These are phyloP conservation scores for Polypterus senegalus DNA, from an alignment of 2,113 vertebrate genomes.

Conservation along the genomic window DNA sequence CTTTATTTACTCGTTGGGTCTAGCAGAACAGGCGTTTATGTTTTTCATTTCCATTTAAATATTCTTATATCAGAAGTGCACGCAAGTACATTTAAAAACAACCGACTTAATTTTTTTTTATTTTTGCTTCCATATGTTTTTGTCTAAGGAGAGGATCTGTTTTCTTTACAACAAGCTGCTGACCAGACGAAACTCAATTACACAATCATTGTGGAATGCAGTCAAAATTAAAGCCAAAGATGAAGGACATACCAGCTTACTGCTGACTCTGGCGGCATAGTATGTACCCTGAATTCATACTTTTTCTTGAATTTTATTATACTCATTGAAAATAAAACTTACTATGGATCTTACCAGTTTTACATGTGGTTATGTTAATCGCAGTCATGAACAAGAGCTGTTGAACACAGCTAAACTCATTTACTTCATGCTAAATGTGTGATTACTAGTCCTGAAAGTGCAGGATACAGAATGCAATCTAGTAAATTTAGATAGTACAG, in stretches of 20 bases:
- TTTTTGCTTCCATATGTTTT: not conserved
- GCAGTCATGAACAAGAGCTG: not conserved
- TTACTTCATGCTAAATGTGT: not conserved
- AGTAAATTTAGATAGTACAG: too few species aligned
- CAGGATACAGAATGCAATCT: too few species aligned
- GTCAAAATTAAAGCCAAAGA: constrained; percentile 14
- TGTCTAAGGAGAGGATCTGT: constrained; percentile 47
- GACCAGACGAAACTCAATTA: constrained; percentile 36
- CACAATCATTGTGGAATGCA: constrained; percentile 25
- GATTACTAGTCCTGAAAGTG: too few species aligned
- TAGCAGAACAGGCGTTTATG: too few species aligned
- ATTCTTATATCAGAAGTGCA: not conserved
- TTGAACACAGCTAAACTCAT: not conserved
- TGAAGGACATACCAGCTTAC: not conserved
- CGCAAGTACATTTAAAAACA: not conserved
- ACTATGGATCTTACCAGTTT: not conserved
- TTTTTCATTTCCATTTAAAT: too few species aligned
- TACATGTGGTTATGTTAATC: not conserved
- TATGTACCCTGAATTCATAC: constrained; percentile 23
- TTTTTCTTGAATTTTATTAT: not conserved
- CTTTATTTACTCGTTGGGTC: not conserved
- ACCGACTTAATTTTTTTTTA: not conserved
- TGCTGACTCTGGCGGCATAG: constrained; percentile 41
- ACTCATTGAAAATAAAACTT: not conserved
- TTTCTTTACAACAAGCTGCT: constrained; percentile 63